These are phyloP conservation scores for Hesperia comma DNA, from an alignment of 2,888 invertebrate species.

Conservation along the genomic window DNA sequence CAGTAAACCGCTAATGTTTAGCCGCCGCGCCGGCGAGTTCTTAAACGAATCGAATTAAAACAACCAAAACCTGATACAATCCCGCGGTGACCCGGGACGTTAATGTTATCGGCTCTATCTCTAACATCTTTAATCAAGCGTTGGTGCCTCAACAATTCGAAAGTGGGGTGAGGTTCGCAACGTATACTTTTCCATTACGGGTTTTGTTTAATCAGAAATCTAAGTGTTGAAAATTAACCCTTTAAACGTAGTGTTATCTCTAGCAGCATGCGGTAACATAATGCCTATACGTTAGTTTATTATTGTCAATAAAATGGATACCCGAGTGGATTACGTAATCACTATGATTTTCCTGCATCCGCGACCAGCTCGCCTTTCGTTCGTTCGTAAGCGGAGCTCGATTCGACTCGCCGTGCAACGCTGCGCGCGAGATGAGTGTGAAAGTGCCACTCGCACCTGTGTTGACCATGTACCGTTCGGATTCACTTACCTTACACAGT, in stretches of 20 bases:
- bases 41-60: slow-evolving; percentile 22
- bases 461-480: slow-evolving; percentile 62
- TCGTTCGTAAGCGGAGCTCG: slow-evolving; percentile 54
- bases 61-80: slow-evolving; percentile 3
- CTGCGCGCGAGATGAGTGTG: slow-evolving; percentile 57
- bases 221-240: background rate
- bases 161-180: background rate
- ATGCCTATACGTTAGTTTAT: background rate
- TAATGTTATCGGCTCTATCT: slow-evolving; percentile 8
- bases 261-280: background rate
- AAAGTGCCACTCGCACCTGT: slow-evolving; percentile 72
- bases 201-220: background rate
- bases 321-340: slow-evolving; percentile 51
- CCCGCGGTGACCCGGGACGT: background rate
- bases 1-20: slow-evolving; percentile 48
- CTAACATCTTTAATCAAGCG: background rate
- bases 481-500: slow-evolving; percentile 68
- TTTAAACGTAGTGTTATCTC: background rate
- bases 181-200: background rate
- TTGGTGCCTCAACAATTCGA: background rate
- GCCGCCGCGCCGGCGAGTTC: slow-evolving; percentile 23
- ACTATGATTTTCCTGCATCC: slow-evolving; percentile 54
- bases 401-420: slow-evolving; percentile 46
- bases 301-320: slow-evolving; percentile 16
- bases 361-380: slow-evolving; percentile 52